Percentiles rank a stretch among this genome's conserved stretches.
These are phyloP conservation scores for Sipha flava DNA, from an alignment of 1,140 invertebrate genomes.

Conservation along the genomic window DNA sequence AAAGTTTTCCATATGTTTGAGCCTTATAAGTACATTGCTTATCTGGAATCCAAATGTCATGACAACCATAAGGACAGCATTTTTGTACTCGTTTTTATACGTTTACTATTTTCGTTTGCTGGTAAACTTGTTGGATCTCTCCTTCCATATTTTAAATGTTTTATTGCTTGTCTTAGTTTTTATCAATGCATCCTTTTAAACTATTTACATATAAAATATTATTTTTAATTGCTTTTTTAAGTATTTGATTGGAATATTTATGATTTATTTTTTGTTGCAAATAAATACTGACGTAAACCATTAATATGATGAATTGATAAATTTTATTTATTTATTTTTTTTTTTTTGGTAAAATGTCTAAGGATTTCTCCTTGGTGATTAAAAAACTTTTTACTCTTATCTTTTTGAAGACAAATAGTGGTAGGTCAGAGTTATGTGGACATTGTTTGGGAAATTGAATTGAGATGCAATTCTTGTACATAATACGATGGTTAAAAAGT, in stretches of 20 bases:
- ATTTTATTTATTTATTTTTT: background rate
- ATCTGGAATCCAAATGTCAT: slow-evolving; percentile 5
- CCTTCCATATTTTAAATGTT: background rate
- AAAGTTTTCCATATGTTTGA: slow-evolving; percentile 26
- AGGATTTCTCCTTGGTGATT: background rate
- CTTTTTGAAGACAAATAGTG: slow-evolving; percentile 20
- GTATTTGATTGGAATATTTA: background rate
- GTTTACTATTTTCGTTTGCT: background rate
- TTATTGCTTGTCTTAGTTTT: background rate
- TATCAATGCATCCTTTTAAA: background rate
- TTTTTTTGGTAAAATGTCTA: background rate
- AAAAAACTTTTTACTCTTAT: slow-evolving; percentile 19
- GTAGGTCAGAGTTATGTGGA: background rate
- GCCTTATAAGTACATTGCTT: slow-evolving; percentile 2
- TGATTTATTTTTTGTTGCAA: background rate
- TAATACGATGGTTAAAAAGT: background rate
- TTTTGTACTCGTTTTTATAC: slow-evolving; percentile 18
- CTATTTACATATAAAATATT: background rate
- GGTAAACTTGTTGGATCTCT: background rate
- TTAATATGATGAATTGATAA: background rate
- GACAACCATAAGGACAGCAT: slow-evolving; percentile 1
- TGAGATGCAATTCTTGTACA: slow-evolving; percentile 3
- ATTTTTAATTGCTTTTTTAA: background rate
- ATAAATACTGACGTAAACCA: background rate
- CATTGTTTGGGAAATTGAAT: slow-evolving; percentile 20